phyloP scores from a whole-genome alignment of 1,140 invertebrate genomes.

The Medauroidea extradentata region DNA sequence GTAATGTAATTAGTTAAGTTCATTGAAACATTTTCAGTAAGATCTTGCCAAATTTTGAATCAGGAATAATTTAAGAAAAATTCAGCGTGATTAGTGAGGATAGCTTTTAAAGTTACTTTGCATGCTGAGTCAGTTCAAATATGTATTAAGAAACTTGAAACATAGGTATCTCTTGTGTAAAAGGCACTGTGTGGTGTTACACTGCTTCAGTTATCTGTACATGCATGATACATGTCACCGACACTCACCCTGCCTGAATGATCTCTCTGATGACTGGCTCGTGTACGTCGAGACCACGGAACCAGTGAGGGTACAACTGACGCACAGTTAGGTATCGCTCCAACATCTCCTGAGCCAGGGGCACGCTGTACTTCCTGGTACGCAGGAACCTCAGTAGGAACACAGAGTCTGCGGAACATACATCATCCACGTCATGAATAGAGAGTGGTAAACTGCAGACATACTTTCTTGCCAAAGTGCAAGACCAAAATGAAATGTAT shows the following conservation, averaged over 20 bases:
- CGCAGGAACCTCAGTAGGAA: constrained; percentile 80
- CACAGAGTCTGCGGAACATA: constrained; percentile 52
- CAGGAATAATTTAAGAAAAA: too few species aligned
- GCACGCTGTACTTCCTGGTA: constrained; percentile 81
- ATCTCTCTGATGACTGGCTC: constrained; percentile 69
- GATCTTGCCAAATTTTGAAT: too few species aligned
- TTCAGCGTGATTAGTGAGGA: too few species aligned
- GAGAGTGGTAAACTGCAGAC: too few species aligned
- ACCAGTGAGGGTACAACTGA: constrained; percentile 78
- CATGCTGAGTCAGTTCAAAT: too few species aligned
- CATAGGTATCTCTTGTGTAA: background rate
- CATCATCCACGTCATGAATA: background rate
- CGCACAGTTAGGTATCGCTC: constrained; percentile 79
- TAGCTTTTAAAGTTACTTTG: too few species aligned
- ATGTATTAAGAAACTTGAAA: background rate
- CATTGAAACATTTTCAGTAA: too few species aligned
- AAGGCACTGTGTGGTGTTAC: background rate
- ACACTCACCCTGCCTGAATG: constrained; percentile 59
- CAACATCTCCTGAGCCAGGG: constrained; percentile 76
- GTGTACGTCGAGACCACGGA: constrained; percentile 66
- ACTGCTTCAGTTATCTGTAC: background rate
- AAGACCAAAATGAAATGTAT: too few species aligned
- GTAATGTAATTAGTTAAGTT: too few species aligned
- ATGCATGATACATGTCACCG: too few species aligned
- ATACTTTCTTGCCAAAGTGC: too few species aligned